A percentile compares a stretch with the other conserved stretches of the same genome.
Conservation (phyloP, 30 jellyfish, hydroid and myxozoan species). For the Nemopilema nomurai region DNA sequence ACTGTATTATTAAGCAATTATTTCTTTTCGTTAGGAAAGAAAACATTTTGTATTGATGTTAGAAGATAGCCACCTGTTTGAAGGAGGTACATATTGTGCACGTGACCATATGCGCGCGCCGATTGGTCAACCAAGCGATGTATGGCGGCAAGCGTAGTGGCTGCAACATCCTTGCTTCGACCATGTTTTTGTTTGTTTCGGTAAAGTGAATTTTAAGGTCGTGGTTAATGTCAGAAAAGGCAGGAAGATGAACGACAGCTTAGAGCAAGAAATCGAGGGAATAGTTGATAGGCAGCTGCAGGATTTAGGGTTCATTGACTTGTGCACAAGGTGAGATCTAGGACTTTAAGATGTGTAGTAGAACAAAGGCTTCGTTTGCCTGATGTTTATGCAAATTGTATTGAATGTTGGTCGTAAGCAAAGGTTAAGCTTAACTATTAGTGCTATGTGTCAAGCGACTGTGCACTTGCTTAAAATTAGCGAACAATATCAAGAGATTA, state of each 20-base stretch:
- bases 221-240: constrained; percentile 16
- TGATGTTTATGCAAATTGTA: neutral
- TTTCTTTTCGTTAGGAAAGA: too few relatives aligned
- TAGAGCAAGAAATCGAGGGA: constrained; percentile 68
- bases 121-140: neutral
- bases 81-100: neutral
- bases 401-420: neutral
- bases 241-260: constrained; percentile 19
- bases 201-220: neutral
- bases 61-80: neutral
- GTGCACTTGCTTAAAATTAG: neutral
- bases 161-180: neutral
- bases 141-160: neutral
- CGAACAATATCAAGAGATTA: neutral
- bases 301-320: constrained; percentile 70
- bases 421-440: too few relatives aligned
- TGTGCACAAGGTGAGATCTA: constrained; percentile 69
- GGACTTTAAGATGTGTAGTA: neutral
- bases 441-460: neutral
- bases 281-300: constrained; percentile 77
- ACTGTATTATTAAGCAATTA: too few relatives aligned
- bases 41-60: too few relatives aligned
- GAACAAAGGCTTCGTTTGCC: neutral
- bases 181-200: neutral
- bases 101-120: neutral